Conservation (phyloP, 64 coral and sea anemone species). For the Trachythela sp. region DNA sequence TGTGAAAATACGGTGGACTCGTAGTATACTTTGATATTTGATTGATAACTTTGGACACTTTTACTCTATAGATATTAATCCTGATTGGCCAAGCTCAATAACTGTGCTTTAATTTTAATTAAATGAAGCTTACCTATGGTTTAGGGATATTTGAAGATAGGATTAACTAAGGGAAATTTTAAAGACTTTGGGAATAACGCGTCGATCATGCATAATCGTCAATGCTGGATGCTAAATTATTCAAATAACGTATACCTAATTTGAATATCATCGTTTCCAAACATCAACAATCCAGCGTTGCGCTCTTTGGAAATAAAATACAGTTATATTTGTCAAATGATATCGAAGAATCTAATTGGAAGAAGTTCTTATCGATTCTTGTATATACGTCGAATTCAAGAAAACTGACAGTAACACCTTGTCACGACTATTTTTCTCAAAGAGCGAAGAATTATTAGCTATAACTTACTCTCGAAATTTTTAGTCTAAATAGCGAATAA, state of each 20-base stretch:
- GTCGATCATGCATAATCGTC: background rate
- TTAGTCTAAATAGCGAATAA: too few species aligned
- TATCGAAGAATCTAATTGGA: background rate
- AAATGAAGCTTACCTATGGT: background rate
- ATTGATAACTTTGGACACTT: background rate
- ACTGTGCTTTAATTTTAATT: background rate
- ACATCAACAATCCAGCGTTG: constrained; percentile 26
- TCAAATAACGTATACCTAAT: background rate
- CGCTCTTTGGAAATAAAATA: background rate
- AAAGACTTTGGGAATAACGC: background rate
- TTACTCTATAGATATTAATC: background rate
- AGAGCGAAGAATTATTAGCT: background rate
- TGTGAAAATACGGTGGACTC: background rate
- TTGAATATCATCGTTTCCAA: constrained; percentile 3
- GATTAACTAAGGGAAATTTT: background rate
- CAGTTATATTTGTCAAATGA: background rate
- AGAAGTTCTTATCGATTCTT: background rate
- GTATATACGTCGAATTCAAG: background rate
- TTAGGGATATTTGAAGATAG: background rate
- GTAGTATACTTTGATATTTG: background rate
- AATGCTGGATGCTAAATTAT: background rate
- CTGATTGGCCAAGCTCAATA: background rate
- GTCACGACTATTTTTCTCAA: background rate
- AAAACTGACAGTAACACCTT: background rate
- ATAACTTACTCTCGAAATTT: background rate